These are phyloP conservation scores for Dipodomys merriami DNA, from an alignment of 2,113 vertebrate genomes.

Conservation along the genomic window DNA sequence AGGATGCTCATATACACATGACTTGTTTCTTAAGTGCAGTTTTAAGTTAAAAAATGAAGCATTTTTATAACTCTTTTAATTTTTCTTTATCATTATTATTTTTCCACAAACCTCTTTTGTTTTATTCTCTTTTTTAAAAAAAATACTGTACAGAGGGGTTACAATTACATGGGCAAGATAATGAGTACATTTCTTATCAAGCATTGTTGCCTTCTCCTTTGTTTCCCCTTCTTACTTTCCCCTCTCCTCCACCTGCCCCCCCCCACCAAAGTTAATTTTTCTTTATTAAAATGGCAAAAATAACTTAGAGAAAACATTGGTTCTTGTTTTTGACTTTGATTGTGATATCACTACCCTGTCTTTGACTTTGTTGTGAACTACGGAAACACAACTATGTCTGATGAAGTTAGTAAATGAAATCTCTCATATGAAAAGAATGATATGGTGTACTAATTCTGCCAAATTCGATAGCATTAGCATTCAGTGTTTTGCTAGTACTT, in stretches of 20 bases:
- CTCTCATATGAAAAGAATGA: conserved; percentile 43
- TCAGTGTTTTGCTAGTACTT: conserved; percentile 65
- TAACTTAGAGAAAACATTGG: not conserved
- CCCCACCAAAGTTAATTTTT: not conserved
- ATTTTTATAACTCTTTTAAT: not conserved
- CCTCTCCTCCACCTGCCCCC: too few relatives aligned
- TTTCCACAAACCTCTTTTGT: too few relatives aligned
- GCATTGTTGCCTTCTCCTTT: too few relatives aligned
- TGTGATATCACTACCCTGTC: not conserved
- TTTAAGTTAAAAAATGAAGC: conserved; percentile 14
- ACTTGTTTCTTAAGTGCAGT: not conserved
- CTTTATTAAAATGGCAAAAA: conserved; percentile 19
- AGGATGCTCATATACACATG: not conserved
- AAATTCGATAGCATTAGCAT: conserved; percentile 41
- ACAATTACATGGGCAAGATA: too few relatives aligned
- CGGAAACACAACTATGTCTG: conserved; percentile 52
- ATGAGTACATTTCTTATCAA: too few relatives aligned
- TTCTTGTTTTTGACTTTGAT: not conserved
- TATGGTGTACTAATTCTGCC: conserved; percentile 44
- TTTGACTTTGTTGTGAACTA: not conserved
- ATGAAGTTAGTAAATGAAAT: conserved; percentile 39
- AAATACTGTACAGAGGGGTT: too few relatives aligned
- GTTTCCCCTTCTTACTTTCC: too few relatives aligned
- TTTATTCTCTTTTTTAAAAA: too few relatives aligned
- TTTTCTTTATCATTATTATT: too few relatives aligned